Evolutionary conservation across 23 tunicate genomes (phyloP).

Genomic region (Botrylloides violaceus): DNA sequence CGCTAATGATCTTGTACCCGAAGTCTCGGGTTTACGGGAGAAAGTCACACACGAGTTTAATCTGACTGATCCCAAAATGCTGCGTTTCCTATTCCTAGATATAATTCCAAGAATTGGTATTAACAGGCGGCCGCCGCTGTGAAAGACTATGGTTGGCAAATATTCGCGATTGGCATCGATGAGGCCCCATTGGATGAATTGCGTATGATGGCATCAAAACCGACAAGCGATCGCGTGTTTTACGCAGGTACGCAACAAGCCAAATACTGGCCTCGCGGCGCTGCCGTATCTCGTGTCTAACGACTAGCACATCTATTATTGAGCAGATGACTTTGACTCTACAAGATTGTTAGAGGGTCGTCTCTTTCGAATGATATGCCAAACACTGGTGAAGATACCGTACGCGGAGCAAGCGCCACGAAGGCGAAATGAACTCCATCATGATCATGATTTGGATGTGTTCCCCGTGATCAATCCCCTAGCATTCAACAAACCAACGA

Average conservation of each 20-base stretch:
- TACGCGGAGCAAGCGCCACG: too few relatives aligned
- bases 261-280: too few relatives aligned
- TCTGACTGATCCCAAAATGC: too few relatives aligned
- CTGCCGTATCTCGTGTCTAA: neutral
- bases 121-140: conserved; percentile 55
- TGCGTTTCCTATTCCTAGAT: neutral
- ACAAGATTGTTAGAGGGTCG: conserved; percentile 65
- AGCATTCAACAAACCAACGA: too few relatives aligned
- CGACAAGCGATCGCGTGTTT: conserved; percentile 67
- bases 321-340: conserved; percentile 55
- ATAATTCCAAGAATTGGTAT: neutral
- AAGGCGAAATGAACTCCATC: too few relatives aligned
- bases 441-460: too few relatives aligned
- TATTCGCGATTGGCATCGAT: conserved; percentile 91
- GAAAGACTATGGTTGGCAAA: conserved; percentile 52
- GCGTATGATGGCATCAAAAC: conserved; percentile 59
- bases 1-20: too few relatives aligned
- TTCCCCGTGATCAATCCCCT: too few relatives aligned
- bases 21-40: too few relatives aligned
- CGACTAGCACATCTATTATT: neutral
- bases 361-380: conserved; percentile 58
- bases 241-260: too few relatives aligned
- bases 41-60: too few relatives aligned
- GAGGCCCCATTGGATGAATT: conserved; percentile 58
- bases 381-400: too few relatives aligned